Evolutionary conservation across 2,888 invertebrate species (phyloP).

Genomic region (Rapana venosa): DNA sequence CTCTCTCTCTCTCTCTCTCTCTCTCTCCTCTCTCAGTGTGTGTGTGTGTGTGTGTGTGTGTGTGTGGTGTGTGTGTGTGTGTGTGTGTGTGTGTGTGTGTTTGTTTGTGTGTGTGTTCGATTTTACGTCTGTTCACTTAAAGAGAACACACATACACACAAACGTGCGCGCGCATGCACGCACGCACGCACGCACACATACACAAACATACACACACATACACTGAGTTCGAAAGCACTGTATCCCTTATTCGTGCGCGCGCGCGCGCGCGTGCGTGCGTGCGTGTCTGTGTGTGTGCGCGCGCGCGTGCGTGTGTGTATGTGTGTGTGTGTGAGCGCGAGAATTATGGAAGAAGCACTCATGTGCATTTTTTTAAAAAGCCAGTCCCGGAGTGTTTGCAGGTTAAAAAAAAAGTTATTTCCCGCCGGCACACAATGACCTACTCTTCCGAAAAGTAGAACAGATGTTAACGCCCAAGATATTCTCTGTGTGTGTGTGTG

Average conservation of each 20-base stretch:
- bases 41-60: no score
- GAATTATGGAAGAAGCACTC: neutral
- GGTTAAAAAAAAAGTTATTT: no score
- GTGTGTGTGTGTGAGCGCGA: neutral
- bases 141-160: neutral
- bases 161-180: neutral
- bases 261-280: neutral
- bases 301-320: neutral
- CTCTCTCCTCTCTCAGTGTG: no score
- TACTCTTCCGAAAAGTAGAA: no score
- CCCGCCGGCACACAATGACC: no score
- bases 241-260: neutral
- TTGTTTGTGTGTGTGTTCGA: no score
- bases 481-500: neutral
- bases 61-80: no score
- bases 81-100: no score
- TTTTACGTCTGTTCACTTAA: no score
- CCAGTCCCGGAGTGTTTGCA: no score
- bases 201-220: neutral
- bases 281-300: neutral
- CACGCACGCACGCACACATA: neutral
- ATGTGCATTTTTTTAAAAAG: neutral
- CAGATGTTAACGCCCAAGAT: neutral
- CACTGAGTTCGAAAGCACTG: neutral
- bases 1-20: no score